These are phyloP conservation scores for Hippocampus guttulatus DNA, from an alignment of 2,113 vertebrate species.

Conservation along the genomic window DNA sequence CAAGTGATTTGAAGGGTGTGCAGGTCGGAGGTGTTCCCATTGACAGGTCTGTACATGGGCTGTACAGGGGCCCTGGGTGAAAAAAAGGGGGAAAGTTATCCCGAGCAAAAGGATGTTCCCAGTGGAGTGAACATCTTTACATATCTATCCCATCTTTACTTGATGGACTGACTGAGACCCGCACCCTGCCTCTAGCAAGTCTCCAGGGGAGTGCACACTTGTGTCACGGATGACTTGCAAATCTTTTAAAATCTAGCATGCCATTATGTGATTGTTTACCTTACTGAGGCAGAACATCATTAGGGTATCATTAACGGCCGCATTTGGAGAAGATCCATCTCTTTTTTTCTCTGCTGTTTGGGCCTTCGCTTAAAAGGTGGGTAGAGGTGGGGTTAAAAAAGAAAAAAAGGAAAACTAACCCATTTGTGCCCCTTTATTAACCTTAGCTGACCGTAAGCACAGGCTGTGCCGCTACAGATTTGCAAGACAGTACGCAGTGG, in stretches of 20 bases:
- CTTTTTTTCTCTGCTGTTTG: conserved; percentile 38
- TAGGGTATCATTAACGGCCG: conserved; percentile 31
- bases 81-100: conserved; percentile 24
- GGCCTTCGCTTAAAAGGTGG: conserved; percentile 38
- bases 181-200: background rate
- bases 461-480: conserved; percentile 20
- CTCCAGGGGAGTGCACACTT: conserved; percentile 9
- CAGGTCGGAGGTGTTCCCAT: conserved; percentile 53
- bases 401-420: conserved; percentile 35
- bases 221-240: conserved; percentile 22
- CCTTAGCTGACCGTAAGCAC: conserved; percentile 31
- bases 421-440: conserved; percentile 39
- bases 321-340: conserved; percentile 64
- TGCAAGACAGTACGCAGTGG: conserved; percentile 15
- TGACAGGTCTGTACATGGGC: conserved; percentile 40
- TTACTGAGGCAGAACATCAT: conserved; percentile 14
- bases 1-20: conserved; percentile 46
- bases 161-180: conserved; percentile 17
- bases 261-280: conserved; percentile 14
- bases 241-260: conserved; percentile 30
- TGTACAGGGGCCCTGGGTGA: conserved; percentile 24
- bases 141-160: conserved; percentile 27
- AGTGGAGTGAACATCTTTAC: conserved; percentile 29
- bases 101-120: conserved; percentile 18
- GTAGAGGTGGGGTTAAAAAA: conserved; percentile 41